These are phyloP conservation scores for Falco berigora DNA, from an alignment of 2,797 vertebrate species.

Conservation along the genomic window DNA sequence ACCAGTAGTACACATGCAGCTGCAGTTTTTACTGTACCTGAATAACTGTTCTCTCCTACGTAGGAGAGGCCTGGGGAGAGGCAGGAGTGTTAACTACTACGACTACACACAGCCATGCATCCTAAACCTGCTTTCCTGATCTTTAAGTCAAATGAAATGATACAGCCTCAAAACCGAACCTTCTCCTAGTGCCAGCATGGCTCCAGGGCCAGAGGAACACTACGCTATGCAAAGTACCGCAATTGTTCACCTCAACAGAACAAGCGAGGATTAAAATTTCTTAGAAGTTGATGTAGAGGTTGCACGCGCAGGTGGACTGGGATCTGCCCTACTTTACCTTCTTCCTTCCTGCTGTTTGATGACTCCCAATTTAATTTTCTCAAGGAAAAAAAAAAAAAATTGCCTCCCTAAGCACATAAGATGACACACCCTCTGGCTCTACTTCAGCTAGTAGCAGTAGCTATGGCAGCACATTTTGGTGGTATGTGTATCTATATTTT, in stretches of 20 bases:
- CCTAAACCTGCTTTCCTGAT: not conserved
- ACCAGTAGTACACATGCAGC: not conserved
- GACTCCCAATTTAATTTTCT: not conserved
- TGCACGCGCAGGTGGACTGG: rapidly evolving
- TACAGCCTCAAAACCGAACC: not conserved
- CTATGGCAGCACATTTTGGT: not conserved
- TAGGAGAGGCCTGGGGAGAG: not conserved
- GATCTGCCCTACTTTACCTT: not conserved
- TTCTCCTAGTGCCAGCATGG: not conserved
- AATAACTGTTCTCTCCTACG: rapidly evolving
- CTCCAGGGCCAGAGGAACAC: not conserved
- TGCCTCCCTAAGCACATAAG: not conserved
- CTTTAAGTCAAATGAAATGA: not conserved
- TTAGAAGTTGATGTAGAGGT: not conserved
- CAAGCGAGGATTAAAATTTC: rapidly evolving
- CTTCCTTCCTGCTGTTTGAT: not conserved
- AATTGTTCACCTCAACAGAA: not conserved
- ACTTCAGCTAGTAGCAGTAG: not conserved
- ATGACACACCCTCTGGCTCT: too few relatives aligned
- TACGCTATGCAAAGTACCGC: not conserved
- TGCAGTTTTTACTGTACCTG: not conserved
- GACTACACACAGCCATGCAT: not conserved
- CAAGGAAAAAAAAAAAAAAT: too few relatives aligned
- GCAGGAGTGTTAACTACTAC: not conserved
- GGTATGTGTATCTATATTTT: not conserved